Conservation (phyloP, 2,113 vertebrate species). For the Phaethon lepturus region DNA sequence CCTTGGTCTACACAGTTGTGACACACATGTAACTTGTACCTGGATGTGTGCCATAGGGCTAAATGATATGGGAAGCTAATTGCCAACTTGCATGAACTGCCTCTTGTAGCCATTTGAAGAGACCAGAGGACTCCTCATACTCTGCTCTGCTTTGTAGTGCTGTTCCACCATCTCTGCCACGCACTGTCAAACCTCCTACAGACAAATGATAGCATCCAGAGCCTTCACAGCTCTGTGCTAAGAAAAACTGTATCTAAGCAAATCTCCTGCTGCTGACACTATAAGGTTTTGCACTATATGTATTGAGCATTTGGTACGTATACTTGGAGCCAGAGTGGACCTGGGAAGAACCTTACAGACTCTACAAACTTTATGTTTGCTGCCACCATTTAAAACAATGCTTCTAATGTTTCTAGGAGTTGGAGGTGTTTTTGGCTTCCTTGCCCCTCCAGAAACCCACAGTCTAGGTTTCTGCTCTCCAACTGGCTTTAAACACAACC, state of each 20-base stretch:
- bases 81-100: too few relatives aligned
- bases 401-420: background rate
- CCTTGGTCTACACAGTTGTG: background rate
- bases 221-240: background rate
- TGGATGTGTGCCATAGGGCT: background rate
- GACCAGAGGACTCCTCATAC: background rate
- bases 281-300: background rate
- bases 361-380: background rate
- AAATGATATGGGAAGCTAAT: background rate
- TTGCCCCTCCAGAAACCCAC: background rate
- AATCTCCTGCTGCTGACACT: background rate
- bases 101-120: background rate
- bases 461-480: background rate
- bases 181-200: background rate
- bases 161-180: background rate
- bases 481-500: background rate
- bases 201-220: background rate
- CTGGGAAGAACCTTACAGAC: background rate
- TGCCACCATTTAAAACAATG: background rate
- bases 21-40: background rate
- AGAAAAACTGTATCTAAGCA: background rate
- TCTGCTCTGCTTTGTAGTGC: background rate
- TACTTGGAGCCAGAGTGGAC: background rate
- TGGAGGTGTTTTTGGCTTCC: background rate
- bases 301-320: fast-evolving